A percentile compares a stretch with the other conserved stretches of the same genome.
Evolutionary conservation across 1,140 invertebrate genomes (phyloP).

Genomic region (Anagrus nilaparvatae): DNA sequence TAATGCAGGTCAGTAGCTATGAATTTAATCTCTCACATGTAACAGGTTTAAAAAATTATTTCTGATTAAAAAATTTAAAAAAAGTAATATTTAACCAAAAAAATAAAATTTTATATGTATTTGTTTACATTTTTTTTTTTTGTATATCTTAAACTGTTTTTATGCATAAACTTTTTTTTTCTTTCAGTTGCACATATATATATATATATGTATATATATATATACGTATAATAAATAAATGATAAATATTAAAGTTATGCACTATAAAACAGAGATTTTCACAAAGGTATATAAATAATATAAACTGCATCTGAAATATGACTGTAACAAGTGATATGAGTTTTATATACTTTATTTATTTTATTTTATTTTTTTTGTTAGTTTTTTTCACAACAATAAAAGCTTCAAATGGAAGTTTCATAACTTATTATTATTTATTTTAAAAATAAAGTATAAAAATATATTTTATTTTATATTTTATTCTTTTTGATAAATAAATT

Average conservation of each 20-base stretch:
- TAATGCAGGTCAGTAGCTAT: background rate
- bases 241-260: background rate
- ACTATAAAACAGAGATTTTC: too few species aligned
- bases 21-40: background rate
- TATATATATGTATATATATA: background rate
- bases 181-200: background rate
- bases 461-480: too few species aligned
- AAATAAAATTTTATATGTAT: background rate
- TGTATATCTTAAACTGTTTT: too few species aligned
- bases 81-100: background rate
- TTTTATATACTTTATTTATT: constrained; percentile 38
- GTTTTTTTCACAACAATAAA: constrained; percentile 16
- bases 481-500: too few species aligned
- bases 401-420: too few species aligned
- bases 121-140: background rate
- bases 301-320: too few species aligned
- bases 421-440: too few species aligned
- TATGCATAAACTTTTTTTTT: too few species aligned
- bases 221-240: background rate
- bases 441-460: too few species aligned
- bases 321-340: too few species aligned
- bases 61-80: background rate
- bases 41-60: background rate
- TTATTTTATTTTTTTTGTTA: constrained; percentile 27
- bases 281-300: too few species aligned